Evolutionary conservation across 1,140 invertebrate genomes (phyloP).

Genomic region (Brachionus angularis): DNA sequence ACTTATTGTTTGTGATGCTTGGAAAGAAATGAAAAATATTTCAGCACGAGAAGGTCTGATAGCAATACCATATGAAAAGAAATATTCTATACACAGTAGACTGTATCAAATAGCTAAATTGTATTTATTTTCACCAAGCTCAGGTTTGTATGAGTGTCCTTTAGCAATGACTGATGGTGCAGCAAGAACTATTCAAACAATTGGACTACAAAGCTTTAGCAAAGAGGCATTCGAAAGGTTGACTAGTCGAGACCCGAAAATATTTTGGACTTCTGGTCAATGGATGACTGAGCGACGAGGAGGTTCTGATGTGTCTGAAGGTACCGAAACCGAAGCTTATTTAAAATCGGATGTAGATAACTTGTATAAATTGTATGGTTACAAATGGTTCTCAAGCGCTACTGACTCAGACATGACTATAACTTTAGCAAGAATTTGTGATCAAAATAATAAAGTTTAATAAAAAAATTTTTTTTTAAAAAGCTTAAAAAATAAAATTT

Average conservation of each 20-base stretch:
- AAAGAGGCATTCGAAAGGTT: slow-evolving; percentile 56
- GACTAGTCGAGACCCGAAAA: slow-evolving; percentile 58
- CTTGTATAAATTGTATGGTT: slow-evolving; percentile 62
- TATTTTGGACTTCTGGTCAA: slow-evolving; percentile 66
- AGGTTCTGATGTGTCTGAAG: slow-evolving; percentile 64
- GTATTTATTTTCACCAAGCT: slow-evolving; percentile 61
- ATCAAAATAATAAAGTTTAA: slow-evolving; percentile 54
- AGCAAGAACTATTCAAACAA: slow-evolving; percentile 46
- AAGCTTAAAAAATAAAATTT: background rate
- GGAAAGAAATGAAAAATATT: slow-evolving; percentile 62
- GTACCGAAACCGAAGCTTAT: slow-evolving; percentile 63
- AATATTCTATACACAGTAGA: slow-evolving; percentile 58
- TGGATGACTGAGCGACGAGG: slow-evolving; percentile 66
- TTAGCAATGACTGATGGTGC: slow-evolving; percentile 67
- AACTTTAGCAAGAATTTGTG: slow-evolving; percentile 62
- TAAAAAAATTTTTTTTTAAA: slow-evolving; percentile 49
- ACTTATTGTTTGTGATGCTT: slow-evolving; percentile 61
- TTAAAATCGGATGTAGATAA: slow-evolving; percentile 52
- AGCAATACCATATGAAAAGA: slow-evolving; percentile 62
- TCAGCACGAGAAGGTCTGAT: slow-evolving; percentile 64
- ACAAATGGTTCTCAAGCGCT: slow-evolving; percentile 65
- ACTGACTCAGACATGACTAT: slow-evolving; percentile 64
- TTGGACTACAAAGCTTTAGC: slow-evolving; percentile 43
- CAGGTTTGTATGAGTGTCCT: slow-evolving; percentile 64
- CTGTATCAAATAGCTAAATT: slow-evolving; percentile 63